These are phyloP conservation scores for Pammene aurita DNA, from an alignment of 2,888 invertebrate genomes.

Conservation along the genomic window DNA sequence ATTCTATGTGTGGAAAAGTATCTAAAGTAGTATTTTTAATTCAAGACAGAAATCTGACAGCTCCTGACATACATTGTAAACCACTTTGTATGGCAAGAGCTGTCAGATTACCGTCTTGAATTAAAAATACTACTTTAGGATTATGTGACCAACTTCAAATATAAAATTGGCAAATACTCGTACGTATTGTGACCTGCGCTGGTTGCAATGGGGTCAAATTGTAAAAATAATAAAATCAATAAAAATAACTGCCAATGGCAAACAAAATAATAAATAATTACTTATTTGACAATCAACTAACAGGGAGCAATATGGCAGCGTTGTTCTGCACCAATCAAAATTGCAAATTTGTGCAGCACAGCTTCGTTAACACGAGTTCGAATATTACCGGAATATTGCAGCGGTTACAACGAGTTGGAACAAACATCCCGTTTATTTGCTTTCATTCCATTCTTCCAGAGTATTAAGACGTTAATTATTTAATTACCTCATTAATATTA, in stretches of 20 bases:
- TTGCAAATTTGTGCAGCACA: slow-evolving; percentile 73
- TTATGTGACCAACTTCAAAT: neutral
- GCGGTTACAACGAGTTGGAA: slow-evolving; percentile 29
- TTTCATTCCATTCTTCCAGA: neutral
- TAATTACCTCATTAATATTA: too few species aligned
- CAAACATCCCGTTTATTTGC: neutral
- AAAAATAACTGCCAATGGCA: slow-evolving; percentile 17
- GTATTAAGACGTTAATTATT: too few species aligned
- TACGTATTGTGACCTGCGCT: neutral
- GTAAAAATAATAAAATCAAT: neutral
- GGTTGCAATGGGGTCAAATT: slow-evolving; percentile 2
- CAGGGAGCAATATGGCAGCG: slow-evolving; percentile 55
- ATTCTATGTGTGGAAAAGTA: too few species aligned
- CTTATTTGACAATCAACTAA: slow-evolving; percentile 61
- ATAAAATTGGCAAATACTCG: slow-evolving; percentile 8
- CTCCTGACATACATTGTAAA: too few species aligned
- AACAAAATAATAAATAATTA: slow-evolving; percentile 59
- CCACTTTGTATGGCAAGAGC: too few species aligned
- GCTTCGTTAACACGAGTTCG: slow-evolving; percentile 72
- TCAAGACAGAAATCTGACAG: too few species aligned
- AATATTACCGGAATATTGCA: slow-evolving; percentile 59
- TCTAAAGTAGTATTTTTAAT: too few species aligned
- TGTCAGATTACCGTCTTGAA: too few species aligned
- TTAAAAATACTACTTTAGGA: too few species aligned
- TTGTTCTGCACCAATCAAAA: slow-evolving; percentile 74